A percentile compares a stretch with the other conserved stretches of the same genome.
Evolutionary conservation across 2,797 vertebrate genomes (phyloP).

Genomic region (Cossypha caffra): DNA sequence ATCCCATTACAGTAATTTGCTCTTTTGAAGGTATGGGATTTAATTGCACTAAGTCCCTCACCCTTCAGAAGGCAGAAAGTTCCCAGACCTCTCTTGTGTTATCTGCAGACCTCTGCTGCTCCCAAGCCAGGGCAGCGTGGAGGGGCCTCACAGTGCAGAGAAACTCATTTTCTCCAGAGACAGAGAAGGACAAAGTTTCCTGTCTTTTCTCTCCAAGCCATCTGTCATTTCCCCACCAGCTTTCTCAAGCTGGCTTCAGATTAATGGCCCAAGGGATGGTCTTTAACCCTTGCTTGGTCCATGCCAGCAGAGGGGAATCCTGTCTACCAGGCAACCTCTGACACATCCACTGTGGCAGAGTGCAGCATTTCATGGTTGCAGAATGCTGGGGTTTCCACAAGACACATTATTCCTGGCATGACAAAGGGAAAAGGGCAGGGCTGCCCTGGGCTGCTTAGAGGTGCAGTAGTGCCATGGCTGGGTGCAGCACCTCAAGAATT

Average conservation of each 20-base stretch:
- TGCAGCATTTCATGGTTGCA: neutral
- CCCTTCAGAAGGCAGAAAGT: neutral
- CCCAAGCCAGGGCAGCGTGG: neutral
- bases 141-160: neutral
- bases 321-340: neutral
- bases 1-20: neutral
- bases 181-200: slow-evolving; percentile 48
- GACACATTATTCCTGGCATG: neutral
- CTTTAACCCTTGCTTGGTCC: slow-evolving; percentile 45
- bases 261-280: neutral
- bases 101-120: slow-evolving; percentile 34
- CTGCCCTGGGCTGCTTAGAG: neutral
- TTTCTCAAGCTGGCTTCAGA: slow-evolving; percentile 27
- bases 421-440: neutral
- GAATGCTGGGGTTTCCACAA: neutral
- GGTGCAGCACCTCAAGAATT: neutral
- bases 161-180: slow-evolving; percentile 46
- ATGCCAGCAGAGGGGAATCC: neutral
- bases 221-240: slow-evolving; percentile 18
- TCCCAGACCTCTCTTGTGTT: slow-evolving; percentile 46
- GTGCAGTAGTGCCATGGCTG: neutral
- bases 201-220: slow-evolving; percentile 54
- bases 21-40: slow-evolving; percentile 33
- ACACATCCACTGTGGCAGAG: neutral
- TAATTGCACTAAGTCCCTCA: neutral